Conservation (phyloP, 2,888 invertebrate species). For the Anaspis maculata region DNA sequence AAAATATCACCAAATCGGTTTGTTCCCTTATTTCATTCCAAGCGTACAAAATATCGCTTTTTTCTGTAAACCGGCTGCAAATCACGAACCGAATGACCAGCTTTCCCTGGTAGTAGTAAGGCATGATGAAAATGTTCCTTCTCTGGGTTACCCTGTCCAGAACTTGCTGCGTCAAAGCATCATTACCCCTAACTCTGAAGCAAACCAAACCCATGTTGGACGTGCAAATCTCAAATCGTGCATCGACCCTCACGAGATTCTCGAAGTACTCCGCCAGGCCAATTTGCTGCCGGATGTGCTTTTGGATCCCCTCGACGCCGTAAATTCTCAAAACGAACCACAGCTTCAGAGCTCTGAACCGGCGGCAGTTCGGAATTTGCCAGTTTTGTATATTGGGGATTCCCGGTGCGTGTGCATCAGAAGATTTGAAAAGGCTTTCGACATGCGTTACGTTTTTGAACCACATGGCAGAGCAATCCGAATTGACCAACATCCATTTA, state of each 20-base stretch:
- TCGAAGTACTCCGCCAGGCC: constrained; percentile 73
- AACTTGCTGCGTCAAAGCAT: constrained; percentile 60
- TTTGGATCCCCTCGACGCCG: constrained; percentile 73
- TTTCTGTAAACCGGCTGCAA: constrained; percentile 63
- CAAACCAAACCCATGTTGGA: constrained; percentile 62
- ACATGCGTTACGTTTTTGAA: constrained; percentile 76
- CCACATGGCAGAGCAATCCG: constrained; percentile 94
- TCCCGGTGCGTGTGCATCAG: constrained; percentile 74
- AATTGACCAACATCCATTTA: constrained; percentile 93
- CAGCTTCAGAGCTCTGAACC: constrained; percentile 83
- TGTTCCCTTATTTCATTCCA: constrained; percentile 41
- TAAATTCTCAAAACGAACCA: constrained; percentile 85
- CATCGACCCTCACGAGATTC: constrained; percentile 58
- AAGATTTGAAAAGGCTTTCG: constrained; percentile 72
- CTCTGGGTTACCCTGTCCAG: constrained; percentile 64
- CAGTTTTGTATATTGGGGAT: constrained; percentile 84
- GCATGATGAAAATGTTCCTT: constrained; percentile 74
- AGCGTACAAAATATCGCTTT: constrained; percentile 65
- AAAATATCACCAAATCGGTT: too few species aligned
- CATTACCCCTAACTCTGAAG: constrained; percentile 72
- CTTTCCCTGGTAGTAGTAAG: constrained; percentile 59
- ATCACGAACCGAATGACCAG: constrained; percentile 75
- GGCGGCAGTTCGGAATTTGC: constrained; percentile 81
- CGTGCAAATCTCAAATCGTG: constrained; percentile 55
- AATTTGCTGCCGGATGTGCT: constrained; percentile 68